Base-by-base conservation (phyloP, 2,113 vertebrate genomes). In the Electrona antarctica region DNA sequence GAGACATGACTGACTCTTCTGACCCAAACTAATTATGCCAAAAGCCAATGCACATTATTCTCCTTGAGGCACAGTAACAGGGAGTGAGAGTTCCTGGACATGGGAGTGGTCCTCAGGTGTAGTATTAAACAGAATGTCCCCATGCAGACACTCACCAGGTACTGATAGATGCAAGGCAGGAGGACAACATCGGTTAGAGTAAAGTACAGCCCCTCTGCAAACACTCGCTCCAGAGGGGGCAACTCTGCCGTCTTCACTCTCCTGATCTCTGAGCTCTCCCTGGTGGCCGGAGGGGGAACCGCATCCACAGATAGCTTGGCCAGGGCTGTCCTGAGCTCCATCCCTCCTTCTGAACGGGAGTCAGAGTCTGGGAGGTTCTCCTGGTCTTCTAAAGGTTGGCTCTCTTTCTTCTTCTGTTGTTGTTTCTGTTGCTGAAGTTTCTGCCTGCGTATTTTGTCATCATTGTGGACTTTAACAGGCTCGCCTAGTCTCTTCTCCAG, bases 141-240 rank as follows among this genome's bases (percentile, higher is more conserved):
- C 52, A 21, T 21, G 21, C 62, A 71, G 77, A 59, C 45, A 51
- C 94, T 96, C 95, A 99, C 97, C 95, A 98, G 86, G 88, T 97
- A 98, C 15, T 93, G 93, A 89, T 97, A 92, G 79, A 99, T 86
- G 81, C 98, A 98, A 0, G 97, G 98, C 59, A 99, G 87, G 69
- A 99, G 94, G 72, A 99, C 96, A 4, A 98, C 81, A 78, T 99
- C 97, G 6, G 97, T 93, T 84, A 99, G 86, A 6, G 97, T 99
- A 89, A 99, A 99, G 91, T 95, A 98, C 28, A 99, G 93, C 1
- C 97, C 98, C 83, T 99, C 98, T 0, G 95, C 96, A 91, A 99
- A 99, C 80, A 98, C 67, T 0, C 97, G 97, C 72, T 98, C 96
- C 88, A 99, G 85, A 0, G 83, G 79, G 0, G 98, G 98, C 21